Percentiles rank a stretch among this genome's conserved stretches.
These are phyloP conservation scores for Asobara japonica DNA, from an alignment of 1,140 invertebrate species.

Conservation along the genomic window DNA sequence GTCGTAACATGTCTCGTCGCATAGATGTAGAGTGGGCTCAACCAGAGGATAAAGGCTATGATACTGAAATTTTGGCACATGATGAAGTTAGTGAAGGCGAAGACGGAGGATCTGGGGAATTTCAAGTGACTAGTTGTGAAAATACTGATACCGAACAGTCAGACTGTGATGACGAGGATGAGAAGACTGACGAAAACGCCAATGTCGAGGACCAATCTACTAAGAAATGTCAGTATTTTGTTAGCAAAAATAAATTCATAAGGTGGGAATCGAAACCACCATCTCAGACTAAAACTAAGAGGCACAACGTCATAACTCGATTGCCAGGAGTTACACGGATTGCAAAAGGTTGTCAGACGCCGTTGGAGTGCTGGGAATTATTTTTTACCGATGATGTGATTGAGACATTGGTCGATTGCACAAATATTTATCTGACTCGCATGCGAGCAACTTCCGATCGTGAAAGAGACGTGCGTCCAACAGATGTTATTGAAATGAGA, in stretches of 20 bases:
- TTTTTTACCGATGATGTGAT: slow-evolving; percentile 41
- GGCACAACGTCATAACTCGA: slow-evolving; percentile 20
- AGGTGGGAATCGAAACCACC: background rate
- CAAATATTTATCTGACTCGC: slow-evolving; percentile 41
- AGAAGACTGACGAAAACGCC: too few relatives aligned
- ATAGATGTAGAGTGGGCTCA: too few relatives aligned
- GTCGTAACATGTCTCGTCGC: too few relatives aligned
- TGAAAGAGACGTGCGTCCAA: slow-evolving; percentile 47
- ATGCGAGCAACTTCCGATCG: slow-evolving; percentile 41
- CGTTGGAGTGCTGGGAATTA: slow-evolving; percentile 38
- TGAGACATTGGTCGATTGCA: slow-evolving; percentile 38
- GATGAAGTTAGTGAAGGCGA: too few relatives aligned
- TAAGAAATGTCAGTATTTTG: too few relatives aligned
- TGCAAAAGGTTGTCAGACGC: slow-evolving; percentile 34
- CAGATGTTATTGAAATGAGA: slow-evolving; percentile 62
- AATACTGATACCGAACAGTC: too few relatives aligned
- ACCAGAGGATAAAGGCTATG: too few relatives aligned
- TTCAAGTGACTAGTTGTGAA: too few relatives aligned
- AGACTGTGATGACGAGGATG: too few relatives aligned
- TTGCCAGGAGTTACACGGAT: slow-evolving; percentile 33
- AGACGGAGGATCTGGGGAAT: too few relatives aligned
- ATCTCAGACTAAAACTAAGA: background rate
- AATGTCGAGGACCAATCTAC: too few relatives aligned
- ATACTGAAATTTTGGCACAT: too few relatives aligned
- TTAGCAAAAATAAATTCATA: slow-evolving; percentile 22